Base-by-base conservation (phyloP, 1,140 invertebrate species). In the Drosophila repletoides region DNA sequence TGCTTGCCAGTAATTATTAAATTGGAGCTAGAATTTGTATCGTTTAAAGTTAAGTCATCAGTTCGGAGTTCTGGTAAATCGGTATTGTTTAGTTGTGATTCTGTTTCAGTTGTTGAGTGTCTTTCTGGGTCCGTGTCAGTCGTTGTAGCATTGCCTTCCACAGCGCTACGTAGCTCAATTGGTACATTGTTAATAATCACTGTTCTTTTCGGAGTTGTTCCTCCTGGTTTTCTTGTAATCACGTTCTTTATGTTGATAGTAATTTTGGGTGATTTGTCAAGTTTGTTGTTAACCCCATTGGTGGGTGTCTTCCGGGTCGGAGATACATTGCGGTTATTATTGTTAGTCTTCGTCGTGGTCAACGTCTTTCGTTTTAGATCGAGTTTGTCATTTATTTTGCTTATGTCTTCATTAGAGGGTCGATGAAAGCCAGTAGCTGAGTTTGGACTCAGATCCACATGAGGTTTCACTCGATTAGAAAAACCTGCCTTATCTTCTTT, bases 111-210 rank as follows among this genome's bases (percentile, higher is more conserved):
- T 21, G 22, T 12, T 26, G 34, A 10, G 3, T 3, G 6, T 19
- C 1, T 3, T 2, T 71, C 48, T 17, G 7, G 1, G 9, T 24
- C 33, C 0, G 21, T 5, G 38, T 41, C 10, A 9, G 45, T 48
- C 1, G 29, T 34, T 1, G 64, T 75, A 3, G 29, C 36, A 45
- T 86, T 79, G 0, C 36, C 61, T 9, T 58, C 49, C 0, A 29
- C 45, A 10, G 80, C 76, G 15, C 48, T 71, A 1, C 88, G 40
- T 4, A 90, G 29, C 28, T 89, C 74, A 15, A 90, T 69, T 10
- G 89, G 80, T 5, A 90, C 69, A 51, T 90, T 90, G 41, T 90
- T 89, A 2, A 90, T 86, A 9, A 90, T 45, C 5, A 88, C 87
- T 5, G 71, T 88, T 3, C 79, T 52, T 41, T 71, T 77, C 10